Evolutionary conservation across 2,888 invertebrate genomes (phyloP).

Genomic region (Punctoribates punctum): DNA sequence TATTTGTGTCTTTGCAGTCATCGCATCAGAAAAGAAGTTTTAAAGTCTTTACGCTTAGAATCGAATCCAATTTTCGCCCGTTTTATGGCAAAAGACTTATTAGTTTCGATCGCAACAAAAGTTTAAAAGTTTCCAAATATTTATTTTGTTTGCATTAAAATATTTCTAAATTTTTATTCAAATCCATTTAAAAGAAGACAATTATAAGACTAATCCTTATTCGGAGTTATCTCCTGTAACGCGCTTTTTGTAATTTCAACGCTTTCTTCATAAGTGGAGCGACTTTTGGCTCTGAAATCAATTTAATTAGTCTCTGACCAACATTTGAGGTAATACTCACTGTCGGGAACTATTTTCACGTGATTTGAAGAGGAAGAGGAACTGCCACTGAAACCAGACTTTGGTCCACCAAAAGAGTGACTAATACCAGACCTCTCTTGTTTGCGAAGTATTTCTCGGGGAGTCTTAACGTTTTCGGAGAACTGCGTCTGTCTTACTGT

Average conservation of each 20-base stretch:
- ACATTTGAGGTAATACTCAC: not conserved
- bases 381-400: not conserved
- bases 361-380: not conserved
- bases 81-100: conserved; percentile 9
- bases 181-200: not conserved
- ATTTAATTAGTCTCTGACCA: not conserved
- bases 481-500: conserved; percentile 35
- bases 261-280: conserved; percentile 43
- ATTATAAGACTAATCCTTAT: no score
- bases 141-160: conserved; percentile 13
- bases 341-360: conserved; percentile 25
- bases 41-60: not conserved
- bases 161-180: not conserved
- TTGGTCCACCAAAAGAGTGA: not conserved
- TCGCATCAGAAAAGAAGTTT: no score
- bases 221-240: not conserved
- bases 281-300: conserved; percentile 21
- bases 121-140: not conserved
- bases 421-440: conserved; percentile 28
- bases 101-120: not conserved
- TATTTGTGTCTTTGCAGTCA: not conserved
- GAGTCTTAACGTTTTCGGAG: conserved; percentile 35
- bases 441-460: conserved; percentile 39
- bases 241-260: conserved; percentile 36
- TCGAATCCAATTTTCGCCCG: not conserved